Base-by-base conservation (phyloP, 2,797 vertebrate genomes). In the Hypotaenidia philippensis region DNA sequence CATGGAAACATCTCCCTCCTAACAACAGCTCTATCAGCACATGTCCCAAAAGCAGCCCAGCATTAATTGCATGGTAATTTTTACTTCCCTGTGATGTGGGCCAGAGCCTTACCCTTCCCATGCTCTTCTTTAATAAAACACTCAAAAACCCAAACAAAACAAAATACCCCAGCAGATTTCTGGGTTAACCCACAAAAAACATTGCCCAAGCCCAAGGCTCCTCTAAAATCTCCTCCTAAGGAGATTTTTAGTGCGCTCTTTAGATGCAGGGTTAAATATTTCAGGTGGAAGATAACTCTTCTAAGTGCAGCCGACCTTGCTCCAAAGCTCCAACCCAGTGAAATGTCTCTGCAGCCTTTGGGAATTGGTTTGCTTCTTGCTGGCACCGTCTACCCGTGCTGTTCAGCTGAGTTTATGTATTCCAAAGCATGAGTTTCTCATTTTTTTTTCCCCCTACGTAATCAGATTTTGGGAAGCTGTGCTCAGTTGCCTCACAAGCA, bases 1-100 rank as follows among this genome's bases (percentile, higher is more conserved):
- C 85, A 95, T 95, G 93, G 94, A 94, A 96, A 96, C 94, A 50
- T n/a, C 82, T 89, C 63, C 50, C 64, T 92, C 74, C 47, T 83
- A 87, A 88, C 70, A 94, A 94, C 83, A 56, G 44, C 63, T 70
- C 70, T 77, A 83, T 61, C 44, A 65, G 63, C 90, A 81, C 41
- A 3, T 20, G 38, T 61, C 80, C 85, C 77, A 65, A 31, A 81
- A 83, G 61, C 85, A 95, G 83, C 57, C 74, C 3, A 3, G 76
- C 41, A 36, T 85, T 87, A 41, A 57, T 87, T 59, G 40, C 26
- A 8, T 10, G 20, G 31, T 41, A 75, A 86, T 86, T 89, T 92
- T 76, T 93, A 21, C 34, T 78, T 92, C 47, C 38, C 20, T 55
- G 22, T 41, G 47, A 56, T 3, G 7, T 45, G 72, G 56, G 23